Base-by-base conservation (phyloP, 2,797 vertebrate species). In the Sphenodon punctatus region DNA sequence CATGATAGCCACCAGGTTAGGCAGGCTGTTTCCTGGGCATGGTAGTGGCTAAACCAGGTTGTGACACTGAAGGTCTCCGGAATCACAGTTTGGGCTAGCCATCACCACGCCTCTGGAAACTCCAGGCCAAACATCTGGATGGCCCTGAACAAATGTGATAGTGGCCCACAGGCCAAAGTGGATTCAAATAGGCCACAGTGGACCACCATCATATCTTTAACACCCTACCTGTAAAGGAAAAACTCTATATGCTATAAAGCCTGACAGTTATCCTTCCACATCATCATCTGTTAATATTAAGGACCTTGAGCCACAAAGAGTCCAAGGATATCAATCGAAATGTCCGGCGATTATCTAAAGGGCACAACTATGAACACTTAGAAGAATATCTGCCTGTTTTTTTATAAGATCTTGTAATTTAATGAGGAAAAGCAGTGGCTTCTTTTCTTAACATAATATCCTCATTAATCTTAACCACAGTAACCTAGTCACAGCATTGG, bases 401-500 rank as follows among this genome's bases (percentile, higher is more conserved):
- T 68, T 68, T 80, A 73, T 41, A 90, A 89, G 66, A 80, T 86
- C 51, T 86, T 58, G 36, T 71, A 91, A 87, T 89, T 87, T 79
- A 87, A 64, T 80, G 60, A n/a, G 80, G 70, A 76, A 89, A 91
- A 88, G 43, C 5, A 0, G 64, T 66, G 41, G 68, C 73, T 89
- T 81, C 78, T 81, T 78, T 25, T 70, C 60, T 70, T 76, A 89
- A 91, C 93, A 84, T 85, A 88, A 85, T 86, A 86, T 85, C 74
- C 34, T 6, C 68, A 61, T 83, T 91, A 83, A 83, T 89, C 78
- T 88, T 79, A 82, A 74, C 51, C 46, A 67, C 38, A 80, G 49
- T 80, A 88, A 83, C 39, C 12, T 71, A 86, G 51, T 80, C 68
- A 83, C 43, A 85, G 73, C 22, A 80, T 75, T 88, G 89, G 64